Percentiles rank a stretch among this genome's conserved stretches.
phyloP scores from a whole-genome alignment of 2,113 vertebrate genomes.

The Rhinolophus sinicus region DNA sequence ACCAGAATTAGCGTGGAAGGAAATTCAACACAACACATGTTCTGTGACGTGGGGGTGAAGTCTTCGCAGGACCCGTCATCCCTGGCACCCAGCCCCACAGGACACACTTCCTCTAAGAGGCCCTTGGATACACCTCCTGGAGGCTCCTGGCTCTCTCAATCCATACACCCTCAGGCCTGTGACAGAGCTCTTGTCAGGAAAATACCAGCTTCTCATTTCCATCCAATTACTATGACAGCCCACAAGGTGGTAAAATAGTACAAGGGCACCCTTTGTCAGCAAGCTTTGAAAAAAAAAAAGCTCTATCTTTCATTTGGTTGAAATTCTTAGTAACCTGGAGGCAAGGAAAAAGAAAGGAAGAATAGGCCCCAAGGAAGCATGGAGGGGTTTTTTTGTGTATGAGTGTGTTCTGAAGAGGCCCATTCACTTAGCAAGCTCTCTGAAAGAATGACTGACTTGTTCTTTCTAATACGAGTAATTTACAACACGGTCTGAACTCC shows the following conservation, averaged over 20 bases:
- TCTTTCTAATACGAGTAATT: constrained; percentile 72
- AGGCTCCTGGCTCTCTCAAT: not conserved
- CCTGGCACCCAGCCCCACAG: not conserved
- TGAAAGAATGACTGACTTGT: constrained; percentile 76
- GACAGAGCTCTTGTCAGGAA: not conserved
- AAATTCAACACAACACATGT: not conserved
- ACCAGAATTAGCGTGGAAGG: not conserved
- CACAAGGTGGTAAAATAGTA: constrained; percentile 77
- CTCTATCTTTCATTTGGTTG: constrained; percentile 68
- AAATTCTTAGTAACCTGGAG: constrained; percentile 76
- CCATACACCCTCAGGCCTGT: not conserved
- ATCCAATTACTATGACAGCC: not conserved
- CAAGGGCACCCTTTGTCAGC: constrained; percentile 67
- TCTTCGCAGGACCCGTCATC: not conserved
- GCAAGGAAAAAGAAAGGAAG: constrained; percentile 7
- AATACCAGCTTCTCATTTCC: constrained; percentile 28
- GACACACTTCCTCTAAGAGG: not conserved
- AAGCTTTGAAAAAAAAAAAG: constrained; percentile 68
- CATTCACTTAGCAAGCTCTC: constrained; percentile 75
- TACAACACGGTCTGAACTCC: constrained; percentile 52
- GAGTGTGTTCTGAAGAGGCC: constrained; percentile 59
- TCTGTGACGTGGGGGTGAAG: not conserved
- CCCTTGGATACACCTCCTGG: too few species aligned
- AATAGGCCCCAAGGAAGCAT: constrained; percentile 41
- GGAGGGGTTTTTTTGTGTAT: not conserved